phyloP scores from a whole-genome alignment of 1,140 invertebrate genomes.

The Amphibalanus amphitrite region DNA sequence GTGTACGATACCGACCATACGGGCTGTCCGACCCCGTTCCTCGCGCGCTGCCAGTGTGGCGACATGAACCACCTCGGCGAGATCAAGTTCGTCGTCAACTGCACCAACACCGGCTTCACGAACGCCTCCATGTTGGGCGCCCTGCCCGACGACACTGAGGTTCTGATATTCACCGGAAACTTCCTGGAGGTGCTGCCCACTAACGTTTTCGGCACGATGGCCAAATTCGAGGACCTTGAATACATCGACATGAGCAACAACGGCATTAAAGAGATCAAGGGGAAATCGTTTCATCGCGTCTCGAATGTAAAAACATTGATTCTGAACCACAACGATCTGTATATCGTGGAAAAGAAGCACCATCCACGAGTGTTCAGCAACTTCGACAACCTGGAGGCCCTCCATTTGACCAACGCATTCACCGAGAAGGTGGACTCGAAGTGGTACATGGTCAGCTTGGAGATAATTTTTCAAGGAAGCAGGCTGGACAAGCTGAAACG shows the following conservation, averaged over 20 bases:
- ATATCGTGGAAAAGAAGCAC: constrained; percentile 39
- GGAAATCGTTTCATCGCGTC: constrained; percentile 58
- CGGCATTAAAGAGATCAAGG: constrained; percentile 49
- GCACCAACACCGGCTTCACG: constrained; percentile 42
- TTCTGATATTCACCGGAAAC: constrained; percentile 57
- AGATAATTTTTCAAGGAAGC: constrained; percentile 50
- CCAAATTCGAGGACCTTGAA: constrained; percentile 35
- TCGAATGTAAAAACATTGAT: constrained; percentile 43
- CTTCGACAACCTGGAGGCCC: constrained; percentile 47
- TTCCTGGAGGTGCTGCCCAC: constrained; percentile 40
- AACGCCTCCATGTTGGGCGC: constrained; percentile 38
- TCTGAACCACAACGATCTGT: too few relatives aligned
- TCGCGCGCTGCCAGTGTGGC: constrained; percentile 22
- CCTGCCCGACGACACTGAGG: constrained; percentile 36
- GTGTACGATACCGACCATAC: constrained; percentile 18
- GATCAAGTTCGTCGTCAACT: constrained; percentile 45
- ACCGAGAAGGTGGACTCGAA: constrained; percentile 30
- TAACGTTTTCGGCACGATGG: constrained; percentile 52
- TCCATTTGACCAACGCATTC: constrained; percentile 59
- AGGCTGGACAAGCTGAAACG: constrained; percentile 46
- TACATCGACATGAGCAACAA: constrained; percentile 62
- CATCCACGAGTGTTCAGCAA: constrained; percentile 61
- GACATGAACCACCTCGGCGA: constrained; percentile 19
- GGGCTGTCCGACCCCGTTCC: constrained; percentile 22
- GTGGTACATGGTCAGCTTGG: constrained; percentile 29